These are phyloP conservation scores for Metopia argyrocephala DNA, from an alignment of 2,888 invertebrate genomes.

Conservation along the genomic window DNA sequence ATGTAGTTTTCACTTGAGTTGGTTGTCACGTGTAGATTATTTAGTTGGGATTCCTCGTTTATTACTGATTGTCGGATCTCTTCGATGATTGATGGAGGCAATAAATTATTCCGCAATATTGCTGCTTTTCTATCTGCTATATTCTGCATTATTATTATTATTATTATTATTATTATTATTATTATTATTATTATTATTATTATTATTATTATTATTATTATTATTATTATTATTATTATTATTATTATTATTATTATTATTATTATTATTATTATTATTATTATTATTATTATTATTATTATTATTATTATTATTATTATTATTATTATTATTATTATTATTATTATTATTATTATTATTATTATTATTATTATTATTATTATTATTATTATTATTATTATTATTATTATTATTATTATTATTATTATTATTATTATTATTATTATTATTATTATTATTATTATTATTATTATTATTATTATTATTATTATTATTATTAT, in stretches of 20 bases:
- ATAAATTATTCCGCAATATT: too few species aligned
- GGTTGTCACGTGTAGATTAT: too few species aligned
- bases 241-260: constrained; percentile 29
- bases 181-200: too few species aligned
- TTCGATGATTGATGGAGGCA: too few species aligned
- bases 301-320: constrained; percentile 31
- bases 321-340: constrained; percentile 30
- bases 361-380: constrained; percentile 30
- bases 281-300: constrained; percentile 31
- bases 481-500: constrained; percentile 31
- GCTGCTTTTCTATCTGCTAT: too few species aligned
- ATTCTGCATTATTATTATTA: too few species aligned
- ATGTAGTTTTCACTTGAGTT: too few species aligned
- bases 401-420: constrained; percentile 31
- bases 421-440: constrained; percentile 31
- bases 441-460: constrained; percentile 31
- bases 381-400: constrained; percentile 31
- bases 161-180: too few species aligned
- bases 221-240: too few species aligned
- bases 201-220: too few species aligned
- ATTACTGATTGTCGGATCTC: too few species aligned
- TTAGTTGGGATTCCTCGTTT: too few species aligned
- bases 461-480: constrained; percentile 31
- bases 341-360: constrained; percentile 30
- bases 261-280: constrained; percentile 12